Conservation (phyloP, 2,888 invertebrate species). For the Pogonocherus hispidulus region DNA sequence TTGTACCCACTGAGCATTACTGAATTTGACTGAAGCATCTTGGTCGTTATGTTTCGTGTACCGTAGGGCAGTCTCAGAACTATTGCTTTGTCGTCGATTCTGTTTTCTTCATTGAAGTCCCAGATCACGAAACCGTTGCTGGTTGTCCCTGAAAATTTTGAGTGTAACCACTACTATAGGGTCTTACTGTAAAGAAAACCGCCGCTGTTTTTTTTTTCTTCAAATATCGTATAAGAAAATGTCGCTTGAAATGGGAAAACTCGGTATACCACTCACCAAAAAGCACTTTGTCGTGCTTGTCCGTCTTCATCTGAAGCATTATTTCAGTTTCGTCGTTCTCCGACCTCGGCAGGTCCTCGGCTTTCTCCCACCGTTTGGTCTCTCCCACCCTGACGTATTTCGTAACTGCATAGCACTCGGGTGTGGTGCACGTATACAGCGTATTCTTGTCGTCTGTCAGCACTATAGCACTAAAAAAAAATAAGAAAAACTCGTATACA, state of each 20-base stretch:
- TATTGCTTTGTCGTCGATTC: conserved; percentile 72
- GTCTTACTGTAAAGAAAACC: no score
- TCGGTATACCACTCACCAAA: conserved; percentile 79
- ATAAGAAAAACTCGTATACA: no score
- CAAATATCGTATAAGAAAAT: no score
- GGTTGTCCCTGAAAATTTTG: no score
- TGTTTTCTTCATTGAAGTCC: conserved; percentile 76
- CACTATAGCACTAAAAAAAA: conserved; percentile 74
- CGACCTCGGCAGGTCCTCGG: conserved; percentile 75
- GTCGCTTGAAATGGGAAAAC: no score
- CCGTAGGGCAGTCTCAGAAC: conserved; percentile 85
- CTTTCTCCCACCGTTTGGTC: conserved; percentile 75
- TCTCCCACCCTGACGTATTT: conserved; percentile 68
- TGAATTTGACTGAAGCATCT: conserved; percentile 91
- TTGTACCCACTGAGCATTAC: conserved; percentile 92
- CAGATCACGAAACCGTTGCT: conserved; percentile 88
- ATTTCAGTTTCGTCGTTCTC: conserved; percentile 82
- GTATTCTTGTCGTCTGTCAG: conserved; percentile 77
- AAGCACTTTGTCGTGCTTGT: conserved; percentile 84
- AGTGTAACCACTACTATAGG: no score
- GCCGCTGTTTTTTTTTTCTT: no score
- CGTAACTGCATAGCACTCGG: conserved; percentile 72
- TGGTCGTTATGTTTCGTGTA: conserved; percentile 92
- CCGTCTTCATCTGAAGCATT: conserved; percentile 86
- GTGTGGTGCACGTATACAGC: conserved; percentile 80